phyloP scores from a whole-genome alignment of 2,797 vertebrate species.

The Pelodytes ibericus region DNA sequence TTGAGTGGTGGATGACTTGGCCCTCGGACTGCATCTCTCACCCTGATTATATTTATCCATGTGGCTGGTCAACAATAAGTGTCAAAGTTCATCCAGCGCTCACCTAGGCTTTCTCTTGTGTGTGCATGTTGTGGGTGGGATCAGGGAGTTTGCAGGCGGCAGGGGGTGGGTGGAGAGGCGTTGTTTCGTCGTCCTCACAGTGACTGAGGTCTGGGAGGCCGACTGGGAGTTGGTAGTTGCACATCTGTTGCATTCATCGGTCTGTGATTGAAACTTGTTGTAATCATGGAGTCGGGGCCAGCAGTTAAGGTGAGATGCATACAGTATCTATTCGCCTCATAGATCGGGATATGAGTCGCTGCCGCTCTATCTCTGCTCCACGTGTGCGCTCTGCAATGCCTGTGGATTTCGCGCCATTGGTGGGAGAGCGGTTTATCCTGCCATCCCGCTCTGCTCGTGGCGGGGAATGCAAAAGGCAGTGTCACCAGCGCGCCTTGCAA shows the following conservation, averaged over 20 bases:
- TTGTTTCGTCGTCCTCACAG: neutral
- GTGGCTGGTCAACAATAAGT: no score
- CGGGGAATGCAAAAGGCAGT: neutral
- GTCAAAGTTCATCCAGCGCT: no score
- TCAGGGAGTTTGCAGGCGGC: neutral
- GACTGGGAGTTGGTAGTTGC: neutral
- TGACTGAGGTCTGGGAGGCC: neutral
- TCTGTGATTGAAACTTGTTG: neutral
- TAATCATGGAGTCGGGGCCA: slow-evolving; percentile 19
- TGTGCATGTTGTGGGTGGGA: neutral
- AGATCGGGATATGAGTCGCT: neutral
- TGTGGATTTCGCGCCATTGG: slow-evolving; percentile 35
- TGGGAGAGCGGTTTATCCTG: neutral
- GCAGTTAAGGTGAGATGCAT: slow-evolving; percentile 25
- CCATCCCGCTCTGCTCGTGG: neutral
- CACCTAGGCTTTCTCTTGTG: no score
- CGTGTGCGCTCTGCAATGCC: neutral
- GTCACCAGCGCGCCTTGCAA: no score
- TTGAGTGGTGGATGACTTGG: no score
- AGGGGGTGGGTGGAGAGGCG: neutral
- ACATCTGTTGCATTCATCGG: neutral
- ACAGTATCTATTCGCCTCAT: neutral
- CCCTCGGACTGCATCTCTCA: no score
- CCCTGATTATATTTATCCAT: no score
- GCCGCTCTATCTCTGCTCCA: slow-evolving; percentile 17